Conservation (phyloP, 2,888 invertebrate genomes). For the Itoplectis maculator region DNA sequence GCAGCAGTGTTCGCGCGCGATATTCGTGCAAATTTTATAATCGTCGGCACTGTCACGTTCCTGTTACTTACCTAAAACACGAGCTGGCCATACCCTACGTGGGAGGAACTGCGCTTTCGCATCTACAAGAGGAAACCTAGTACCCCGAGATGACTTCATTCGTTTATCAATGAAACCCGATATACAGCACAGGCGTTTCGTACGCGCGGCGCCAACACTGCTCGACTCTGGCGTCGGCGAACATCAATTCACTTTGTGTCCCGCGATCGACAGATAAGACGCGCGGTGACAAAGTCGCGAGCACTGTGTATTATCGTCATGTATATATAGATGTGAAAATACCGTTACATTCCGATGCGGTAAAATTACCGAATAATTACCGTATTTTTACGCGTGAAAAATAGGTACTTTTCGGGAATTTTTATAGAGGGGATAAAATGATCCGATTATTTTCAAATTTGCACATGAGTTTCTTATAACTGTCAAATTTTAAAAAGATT, state of each 20-base stretch:
- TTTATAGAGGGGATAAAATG: no score
- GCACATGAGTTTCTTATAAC: no score
- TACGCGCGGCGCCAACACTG: neutral
- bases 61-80: slow-evolving; percentile 81
- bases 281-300: neutral
- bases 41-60: no score
- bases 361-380: no score
- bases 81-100: slow-evolving; percentile 82
- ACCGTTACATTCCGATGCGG: no score
- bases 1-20: neutral
- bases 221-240: neutral
- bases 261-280: neutral
- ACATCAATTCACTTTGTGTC: neutral
- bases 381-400: no score
- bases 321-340: neutral
- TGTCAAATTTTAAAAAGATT: no score
- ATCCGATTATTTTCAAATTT: no score
- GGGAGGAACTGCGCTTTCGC: slow-evolving; percentile 67
- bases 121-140: slow-evolving; percentile 64
- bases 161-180: slow-evolving; percentile 57
- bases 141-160: slow-evolving; percentile 59
- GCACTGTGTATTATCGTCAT: neutral
- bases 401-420: no score
- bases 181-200: slow-evolving; percentile 12
- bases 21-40: neutral